Conservation (phyloP, 1,140 invertebrate species). For the Caenorhabditis briggsae region DNA sequence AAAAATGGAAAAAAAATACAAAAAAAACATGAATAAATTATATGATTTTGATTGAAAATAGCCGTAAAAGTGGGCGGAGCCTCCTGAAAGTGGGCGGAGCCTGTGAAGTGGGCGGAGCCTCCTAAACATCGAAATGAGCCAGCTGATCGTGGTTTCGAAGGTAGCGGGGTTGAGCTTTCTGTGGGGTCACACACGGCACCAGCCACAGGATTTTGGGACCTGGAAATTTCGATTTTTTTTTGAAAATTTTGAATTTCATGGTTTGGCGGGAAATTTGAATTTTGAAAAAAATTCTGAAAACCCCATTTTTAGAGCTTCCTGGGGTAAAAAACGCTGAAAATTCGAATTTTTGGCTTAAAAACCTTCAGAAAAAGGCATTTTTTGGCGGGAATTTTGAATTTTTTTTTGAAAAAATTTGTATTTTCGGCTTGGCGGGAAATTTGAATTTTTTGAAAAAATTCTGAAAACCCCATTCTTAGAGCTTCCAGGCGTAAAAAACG, state of each 20-base stretch:
- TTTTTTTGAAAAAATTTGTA: not conserved
- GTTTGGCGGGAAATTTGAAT: not conserved
- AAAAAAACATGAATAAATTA: too few species aligned
- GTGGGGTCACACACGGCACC: constrained; percentile 3
- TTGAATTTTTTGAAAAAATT: not conserved
- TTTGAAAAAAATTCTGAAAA: not conserved
- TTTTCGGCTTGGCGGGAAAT: not conserved
- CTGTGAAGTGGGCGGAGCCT: too few species aligned
- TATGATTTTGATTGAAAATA: too few species aligned
- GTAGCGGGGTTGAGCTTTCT: constrained; percentile 3
- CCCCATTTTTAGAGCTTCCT: too few species aligned
- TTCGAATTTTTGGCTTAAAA: not conserved
- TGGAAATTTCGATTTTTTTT: not conserved
- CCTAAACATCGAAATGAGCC: constrained; percentile 35
- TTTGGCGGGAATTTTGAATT: too few species aligned
- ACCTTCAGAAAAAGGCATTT: too few species aligned
- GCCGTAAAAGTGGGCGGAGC: too few species aligned
- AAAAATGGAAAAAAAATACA: too few species aligned
- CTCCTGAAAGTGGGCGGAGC: too few species aligned
- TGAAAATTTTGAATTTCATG: not conserved
- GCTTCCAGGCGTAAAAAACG: too few species aligned
- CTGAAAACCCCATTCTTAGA: not conserved
- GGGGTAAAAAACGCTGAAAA: not conserved
- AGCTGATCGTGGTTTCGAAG: constrained; percentile 19
- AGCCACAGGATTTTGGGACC: constrained; percentile 39